Evolutionary conservation across 2,113 vertebrate species (phyloP).

Genomic region (Apteryx mantelli): DNA sequence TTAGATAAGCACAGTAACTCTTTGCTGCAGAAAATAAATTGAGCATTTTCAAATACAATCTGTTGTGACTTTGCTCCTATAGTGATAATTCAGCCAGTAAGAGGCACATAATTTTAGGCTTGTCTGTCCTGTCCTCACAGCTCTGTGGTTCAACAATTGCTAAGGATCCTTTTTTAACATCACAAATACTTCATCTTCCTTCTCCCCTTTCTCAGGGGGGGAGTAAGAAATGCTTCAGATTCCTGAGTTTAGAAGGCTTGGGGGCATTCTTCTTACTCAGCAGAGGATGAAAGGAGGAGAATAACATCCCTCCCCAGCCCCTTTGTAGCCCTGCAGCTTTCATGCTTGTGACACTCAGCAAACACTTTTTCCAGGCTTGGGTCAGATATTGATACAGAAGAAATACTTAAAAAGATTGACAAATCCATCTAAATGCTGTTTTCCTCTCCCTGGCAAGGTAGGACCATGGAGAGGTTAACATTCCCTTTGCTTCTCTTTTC

Average conservation of each 20-base stretch:
- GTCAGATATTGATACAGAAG: background rate
- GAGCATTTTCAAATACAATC: background rate
- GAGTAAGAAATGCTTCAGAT: slow-evolving; percentile 67
- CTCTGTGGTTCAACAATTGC: slow-evolving; percentile 46
- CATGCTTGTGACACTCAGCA: background rate
- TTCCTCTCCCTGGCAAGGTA: background rate
- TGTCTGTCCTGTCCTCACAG: background rate
- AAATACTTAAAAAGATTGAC: background rate
- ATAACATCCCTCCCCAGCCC: background rate
- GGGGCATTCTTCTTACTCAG: slow-evolving; percentile 13
- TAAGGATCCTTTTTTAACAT: slow-evolving; percentile 43
- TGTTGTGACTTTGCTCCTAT: background rate
- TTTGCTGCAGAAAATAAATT: background rate
- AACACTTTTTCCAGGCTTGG: background rate
- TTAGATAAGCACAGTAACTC: background rate
- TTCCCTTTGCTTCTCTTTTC: background rate
- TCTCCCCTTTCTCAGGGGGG: slow-evolving; percentile 32
- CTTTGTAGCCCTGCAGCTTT: background rate
- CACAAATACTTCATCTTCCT: slow-evolving; percentile 33
- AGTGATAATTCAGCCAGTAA: background rate
- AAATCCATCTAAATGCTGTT: background rate
- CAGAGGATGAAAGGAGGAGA: background rate
- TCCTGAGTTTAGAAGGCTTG: slow-evolving; percentile 59
- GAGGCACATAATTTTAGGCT: background rate
- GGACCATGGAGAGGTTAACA: background rate